Percentiles rank a stretch among this genome's conserved stretches.
Conservation (phyloP, 2,797 vertebrate species). For the Gouania willdenowi region DNA sequence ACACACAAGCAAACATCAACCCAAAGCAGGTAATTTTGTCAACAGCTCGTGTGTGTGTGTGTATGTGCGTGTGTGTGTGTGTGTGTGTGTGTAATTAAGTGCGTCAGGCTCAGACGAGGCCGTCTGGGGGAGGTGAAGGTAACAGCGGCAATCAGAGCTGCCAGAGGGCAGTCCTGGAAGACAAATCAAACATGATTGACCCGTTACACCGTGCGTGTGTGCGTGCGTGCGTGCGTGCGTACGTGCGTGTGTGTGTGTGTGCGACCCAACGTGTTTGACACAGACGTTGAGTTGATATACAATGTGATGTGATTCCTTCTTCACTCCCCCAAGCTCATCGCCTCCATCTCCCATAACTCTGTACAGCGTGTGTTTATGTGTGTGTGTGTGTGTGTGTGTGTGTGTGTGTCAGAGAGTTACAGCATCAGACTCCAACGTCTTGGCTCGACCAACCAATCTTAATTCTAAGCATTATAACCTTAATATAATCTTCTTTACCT, state of each 20-base stretch:
- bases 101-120: conserved; percentile 4
- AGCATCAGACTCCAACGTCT: conserved; percentile 22
- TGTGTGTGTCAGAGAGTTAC: conserved; percentile 17
- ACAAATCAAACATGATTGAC: conserved; percentile 71
- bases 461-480: too few species aligned
- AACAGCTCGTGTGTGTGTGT: conserved; percentile 11
- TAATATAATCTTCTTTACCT: too few species aligned
- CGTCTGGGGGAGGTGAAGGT: conserved; percentile 66
- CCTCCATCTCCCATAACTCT: conserved; percentile 35
- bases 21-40: conserved; percentile 34
- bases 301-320: conserved; percentile 42
- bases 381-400: neutral
- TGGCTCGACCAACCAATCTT: too few species aligned
- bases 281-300: conserved; percentile 38
- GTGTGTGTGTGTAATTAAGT: neutral
- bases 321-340: conserved; percentile 25
- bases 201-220: conserved; percentile 42
- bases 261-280: conserved; percentile 8
- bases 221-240: conserved; percentile 10
- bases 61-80: conserved; percentile 3
- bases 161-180: conserved; percentile 55
- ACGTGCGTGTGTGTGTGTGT: conserved; percentile 13
- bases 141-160: conserved; percentile 67
- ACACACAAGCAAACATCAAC: neutral
- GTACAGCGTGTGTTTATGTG: neutral